Base-by-base conservation (phyloP, 2,888 invertebrate genomes). In the Strigamia transsilvanica region DNA sequence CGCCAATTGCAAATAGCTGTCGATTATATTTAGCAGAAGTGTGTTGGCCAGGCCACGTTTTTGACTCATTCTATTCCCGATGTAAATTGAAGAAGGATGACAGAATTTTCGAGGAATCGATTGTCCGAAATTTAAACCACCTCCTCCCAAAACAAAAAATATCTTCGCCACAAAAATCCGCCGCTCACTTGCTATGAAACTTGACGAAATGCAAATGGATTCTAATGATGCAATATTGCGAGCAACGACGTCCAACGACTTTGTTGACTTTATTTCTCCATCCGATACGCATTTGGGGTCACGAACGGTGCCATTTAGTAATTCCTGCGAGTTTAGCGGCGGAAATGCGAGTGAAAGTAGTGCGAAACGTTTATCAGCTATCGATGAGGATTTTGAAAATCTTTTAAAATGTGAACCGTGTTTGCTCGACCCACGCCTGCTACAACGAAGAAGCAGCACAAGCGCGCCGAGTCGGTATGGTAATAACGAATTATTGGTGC, bases 381-480 rank as follows among this genome's bases (percentile, higher is more conserved):
- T 80, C 13, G 80, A 80, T 21, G 51, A 80, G n/a, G 80, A 80
- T 38, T 80, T 80, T 56, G 80, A 51, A 56, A 80, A 56, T 27
- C 32, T 80, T 2, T 38, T 80, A 32, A 56, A 80, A 56, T 51
- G 51, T 27, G 80, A 80, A 38, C 80, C 80, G n/a, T 32, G 15
- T 10, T 32, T 80, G 15, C 61, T 80, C 27, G 80, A 80, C 27
- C 80, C 80, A n/a, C 51, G 80, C 13, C 32, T 80, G 15, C 27
- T 80, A 27, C 80, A 21, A 51, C 80, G 10, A 7, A 12, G 13
- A 23, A 80, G 61, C 27, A 56, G 51, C 10, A 51, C 80, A 10
- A 21, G 51, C 23, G 27, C 27, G 32, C 23, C 51, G n/a, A 32
- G 38, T 27, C 46, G 80, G 23, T 80, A 80, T 23, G 80, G 80